A percentile compares a stretch with the other conserved stretches of the same genome.
These are phyloP conservation scores for Simalia tracyae DNA, from an alignment of 2,797 vertebrate genomes.

Conservation along the genomic window DNA sequence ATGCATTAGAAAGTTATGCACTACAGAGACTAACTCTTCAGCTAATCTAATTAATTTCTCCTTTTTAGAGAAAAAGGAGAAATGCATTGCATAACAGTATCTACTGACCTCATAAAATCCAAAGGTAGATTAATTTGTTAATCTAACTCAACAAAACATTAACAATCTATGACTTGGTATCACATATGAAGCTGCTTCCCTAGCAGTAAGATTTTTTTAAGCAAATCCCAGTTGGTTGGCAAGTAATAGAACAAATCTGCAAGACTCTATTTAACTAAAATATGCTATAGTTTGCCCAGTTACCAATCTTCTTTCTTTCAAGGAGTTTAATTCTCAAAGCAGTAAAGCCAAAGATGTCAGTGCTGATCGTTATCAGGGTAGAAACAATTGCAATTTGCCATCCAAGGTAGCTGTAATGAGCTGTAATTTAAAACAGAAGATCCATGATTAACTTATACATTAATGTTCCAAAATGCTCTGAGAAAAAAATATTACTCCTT, in stretches of 20 bases:
- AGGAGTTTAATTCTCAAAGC: slow-evolving; percentile 2
- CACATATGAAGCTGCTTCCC: slow-evolving; percentile 8
- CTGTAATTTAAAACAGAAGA: slow-evolving; percentile 69
- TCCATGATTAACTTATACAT: slow-evolving; percentile 22
- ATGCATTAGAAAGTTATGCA: not conserved
- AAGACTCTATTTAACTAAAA: slow-evolving; percentile 26
- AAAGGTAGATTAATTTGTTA: not conserved
- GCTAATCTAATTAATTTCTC: not conserved
- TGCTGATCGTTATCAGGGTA: slow-evolving; percentile 40
- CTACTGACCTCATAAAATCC: not conserved
- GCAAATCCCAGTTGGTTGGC: not conserved
- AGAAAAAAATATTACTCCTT: too few relatives aligned
- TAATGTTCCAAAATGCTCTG: not conserved
- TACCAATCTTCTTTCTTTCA: slow-evolving; percentile 40
- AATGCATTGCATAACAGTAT: not conserved
- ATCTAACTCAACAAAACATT: not conserved
- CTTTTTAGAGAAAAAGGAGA: not conserved
- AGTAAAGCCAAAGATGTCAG: not conserved
- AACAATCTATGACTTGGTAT: not conserved
- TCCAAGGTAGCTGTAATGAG: slow-evolving; percentile 86
- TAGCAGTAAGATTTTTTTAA: not conserved
- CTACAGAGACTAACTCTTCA: not conserved
- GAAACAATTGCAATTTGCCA: slow-evolving; percentile 82
- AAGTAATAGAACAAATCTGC: slow-evolving; percentile 26
- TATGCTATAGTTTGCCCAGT: not conserved